These are phyloP conservation scores for Prunella strophiata DNA, from an alignment of 2,797 vertebrate species.

Conservation along the genomic window DNA sequence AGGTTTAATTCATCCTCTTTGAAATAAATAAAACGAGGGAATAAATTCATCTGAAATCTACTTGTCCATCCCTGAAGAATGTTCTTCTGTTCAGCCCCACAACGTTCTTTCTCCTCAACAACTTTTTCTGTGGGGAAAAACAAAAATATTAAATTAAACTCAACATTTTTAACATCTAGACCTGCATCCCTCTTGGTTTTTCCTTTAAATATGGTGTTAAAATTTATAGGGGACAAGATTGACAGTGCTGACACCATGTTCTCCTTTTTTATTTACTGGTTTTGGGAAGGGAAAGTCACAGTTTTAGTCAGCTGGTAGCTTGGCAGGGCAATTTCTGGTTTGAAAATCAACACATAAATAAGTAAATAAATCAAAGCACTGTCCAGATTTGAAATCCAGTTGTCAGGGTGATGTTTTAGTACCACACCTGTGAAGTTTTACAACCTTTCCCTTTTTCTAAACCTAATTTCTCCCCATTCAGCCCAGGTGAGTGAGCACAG, in stretches of 20 bases:
- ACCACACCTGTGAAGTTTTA: not conserved
- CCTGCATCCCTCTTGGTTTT: not conserved
- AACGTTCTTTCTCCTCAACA: not conserved
- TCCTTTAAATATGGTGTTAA: not conserved
- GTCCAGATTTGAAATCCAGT: not conserved
- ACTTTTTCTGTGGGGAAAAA: not conserved
- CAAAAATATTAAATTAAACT: not conserved
- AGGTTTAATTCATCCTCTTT: not conserved
- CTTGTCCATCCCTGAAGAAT: not conserved
- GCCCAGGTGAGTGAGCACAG: not conserved
- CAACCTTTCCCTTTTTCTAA: not conserved
- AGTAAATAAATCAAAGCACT: not conserved
- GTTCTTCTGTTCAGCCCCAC: not conserved
- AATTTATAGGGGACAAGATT: not conserved
- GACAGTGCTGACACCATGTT: not conserved
- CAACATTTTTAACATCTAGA: not conserved
- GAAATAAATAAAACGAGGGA: not conserved
- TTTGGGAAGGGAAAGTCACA: not conserved
- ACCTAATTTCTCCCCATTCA: not conserved
- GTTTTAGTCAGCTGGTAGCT: not conserved
- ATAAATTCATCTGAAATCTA: not conserved
- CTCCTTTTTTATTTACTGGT: not conserved
- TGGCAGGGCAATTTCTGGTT: not conserved
- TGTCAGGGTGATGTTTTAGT: too few species aligned
- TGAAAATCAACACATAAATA: not conserved